Conservation (phyloP, 2,113 vertebrate genomes). For the Cyanocitta stelleri region DNA sequence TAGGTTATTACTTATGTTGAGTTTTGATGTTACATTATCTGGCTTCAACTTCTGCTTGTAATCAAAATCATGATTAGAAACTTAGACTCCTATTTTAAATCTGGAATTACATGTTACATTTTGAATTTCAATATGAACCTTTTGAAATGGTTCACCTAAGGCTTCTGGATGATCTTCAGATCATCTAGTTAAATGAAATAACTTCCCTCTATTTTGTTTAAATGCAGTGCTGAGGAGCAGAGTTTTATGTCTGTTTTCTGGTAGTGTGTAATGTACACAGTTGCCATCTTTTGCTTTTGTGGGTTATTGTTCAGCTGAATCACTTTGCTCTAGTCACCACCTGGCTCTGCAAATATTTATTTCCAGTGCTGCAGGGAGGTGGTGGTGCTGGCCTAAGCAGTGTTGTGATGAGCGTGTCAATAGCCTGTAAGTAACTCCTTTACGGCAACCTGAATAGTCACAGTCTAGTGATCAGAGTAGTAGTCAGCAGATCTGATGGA, state of each 20-base stretch:
- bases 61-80: background rate
- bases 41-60: background rate
- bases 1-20: background rate
- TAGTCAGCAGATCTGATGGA: background rate
- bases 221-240: background rate
- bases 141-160: background rate
- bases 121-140: background rate
- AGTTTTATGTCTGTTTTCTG: background rate
- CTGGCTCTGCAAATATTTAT: background rate
- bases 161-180: background rate
- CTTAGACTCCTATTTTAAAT: background rate
- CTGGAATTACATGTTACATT: background rate
- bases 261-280: background rate
- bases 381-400: background rate
- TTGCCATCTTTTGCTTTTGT: background rate
- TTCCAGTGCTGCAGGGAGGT: background rate
- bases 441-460: background rate
- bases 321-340: background rate
- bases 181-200: background rate
- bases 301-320: background rate
- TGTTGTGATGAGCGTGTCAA: background rate
- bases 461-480: background rate
- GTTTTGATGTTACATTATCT: background rate
- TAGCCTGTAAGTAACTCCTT: background rate
- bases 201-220: background rate